phyloP scores from a whole-genome alignment of 2,797 vertebrate genomes.

The Semotilus atromaculatus region DNA sequence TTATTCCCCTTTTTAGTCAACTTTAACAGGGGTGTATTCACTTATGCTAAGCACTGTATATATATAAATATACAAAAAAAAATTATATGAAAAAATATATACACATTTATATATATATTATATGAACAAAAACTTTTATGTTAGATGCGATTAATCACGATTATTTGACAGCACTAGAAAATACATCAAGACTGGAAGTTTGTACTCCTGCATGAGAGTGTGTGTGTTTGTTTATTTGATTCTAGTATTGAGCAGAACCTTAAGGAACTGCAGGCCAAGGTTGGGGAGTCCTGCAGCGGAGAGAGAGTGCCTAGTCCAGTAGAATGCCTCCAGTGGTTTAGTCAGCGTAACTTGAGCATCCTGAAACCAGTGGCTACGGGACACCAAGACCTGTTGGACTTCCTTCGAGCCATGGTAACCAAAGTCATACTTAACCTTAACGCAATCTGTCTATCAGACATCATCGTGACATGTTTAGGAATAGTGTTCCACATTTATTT shows the following conservation, averaged over 20 bases:
- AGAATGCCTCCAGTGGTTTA: constrained; percentile 87
- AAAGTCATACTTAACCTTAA: neutral
- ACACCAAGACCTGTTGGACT: constrained; percentile 82
- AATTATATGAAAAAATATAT: too few relatives aligned
- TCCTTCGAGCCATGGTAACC: constrained; percentile 89
- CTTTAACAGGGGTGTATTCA: too few relatives aligned
- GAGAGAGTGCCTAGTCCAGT: constrained; percentile 78
- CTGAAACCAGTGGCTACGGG: constrained; percentile 74
- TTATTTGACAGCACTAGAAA: neutral
- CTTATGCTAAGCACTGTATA: too few relatives aligned
- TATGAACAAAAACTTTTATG: too few relatives aligned
- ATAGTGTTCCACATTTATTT: neutral
- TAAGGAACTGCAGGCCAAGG: constrained; percentile 83
- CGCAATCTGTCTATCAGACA: neutral
- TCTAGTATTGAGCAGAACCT: constrained; percentile 87
- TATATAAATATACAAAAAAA: too few relatives aligned
- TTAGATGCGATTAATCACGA: too few relatives aligned
- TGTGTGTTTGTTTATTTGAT: constrained; percentile 25
- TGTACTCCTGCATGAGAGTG: constrained; percentile 46
- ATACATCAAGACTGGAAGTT: neutral
- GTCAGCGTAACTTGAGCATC: constrained; percentile 71
- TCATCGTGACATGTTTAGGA: neutral
- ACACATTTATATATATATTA: too few relatives aligned
- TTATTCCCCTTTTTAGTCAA: too few relatives aligned
- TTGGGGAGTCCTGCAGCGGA: constrained; percentile 76